Evolutionary conservation across 2,113 vertebrate genomes (phyloP).

Genomic region (Oncorhynchus kisutch): DNA sequence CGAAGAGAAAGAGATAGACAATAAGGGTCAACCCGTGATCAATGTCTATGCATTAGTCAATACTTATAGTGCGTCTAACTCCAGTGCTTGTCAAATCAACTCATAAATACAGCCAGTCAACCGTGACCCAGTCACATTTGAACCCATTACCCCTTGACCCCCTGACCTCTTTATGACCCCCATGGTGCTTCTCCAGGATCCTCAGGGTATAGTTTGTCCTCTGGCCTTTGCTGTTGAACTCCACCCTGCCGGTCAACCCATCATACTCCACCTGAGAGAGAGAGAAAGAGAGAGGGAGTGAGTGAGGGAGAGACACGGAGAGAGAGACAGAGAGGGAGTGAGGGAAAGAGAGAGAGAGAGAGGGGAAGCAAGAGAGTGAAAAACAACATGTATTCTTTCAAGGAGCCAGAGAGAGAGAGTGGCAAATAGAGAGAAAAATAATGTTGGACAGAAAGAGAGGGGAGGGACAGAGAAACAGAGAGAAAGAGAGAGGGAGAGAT

Average conservation of each 20-base stretch:
- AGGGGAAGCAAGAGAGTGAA: neutral
- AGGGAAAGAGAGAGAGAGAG: too few species aligned
- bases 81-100: constrained; percentile 9
- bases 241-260: constrained; percentile 85
- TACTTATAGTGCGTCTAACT: neutral
- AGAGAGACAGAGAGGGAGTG: neutral
- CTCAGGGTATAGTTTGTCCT: constrained; percentile 89
- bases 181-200: constrained; percentile 83
- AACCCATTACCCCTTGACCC: neutral
- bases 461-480: neutral
- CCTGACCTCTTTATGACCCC: constrained; percentile 83
- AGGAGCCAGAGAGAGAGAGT: neutral
- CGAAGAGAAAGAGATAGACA: too few species aligned
- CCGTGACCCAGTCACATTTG: constrained; percentile 17
- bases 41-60: neutral
- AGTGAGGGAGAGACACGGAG: neutral
- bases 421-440: neutral
- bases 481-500: neutral
- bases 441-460: neutral
- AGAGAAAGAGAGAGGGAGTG: neutral
- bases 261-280: constrained; percentile 87
- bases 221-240: constrained; percentile 95
- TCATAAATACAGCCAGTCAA: constrained; percentile 7
- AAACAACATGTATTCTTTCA: neutral
- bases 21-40: neutral